phyloP scores from a whole-genome alignment of 1,140 invertebrate genomes.

The Tyrophagus putrescentiae region DNA sequence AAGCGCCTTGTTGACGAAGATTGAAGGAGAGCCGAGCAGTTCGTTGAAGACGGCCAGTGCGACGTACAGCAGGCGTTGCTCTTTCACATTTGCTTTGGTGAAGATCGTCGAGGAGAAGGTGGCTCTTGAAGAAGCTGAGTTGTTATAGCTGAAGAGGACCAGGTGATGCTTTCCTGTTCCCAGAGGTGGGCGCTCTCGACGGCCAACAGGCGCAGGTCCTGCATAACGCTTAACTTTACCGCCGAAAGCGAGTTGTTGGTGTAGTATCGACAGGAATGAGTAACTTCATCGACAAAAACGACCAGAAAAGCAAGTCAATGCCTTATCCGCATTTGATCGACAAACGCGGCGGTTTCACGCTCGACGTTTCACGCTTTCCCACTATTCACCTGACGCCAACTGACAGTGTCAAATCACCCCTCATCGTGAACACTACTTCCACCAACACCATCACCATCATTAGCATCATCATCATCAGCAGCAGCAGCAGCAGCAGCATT shows the following conservation, averaged over 20 bases:
- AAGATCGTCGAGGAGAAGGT: not conserved
- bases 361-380: no score
- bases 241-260: constrained; percentile 47
- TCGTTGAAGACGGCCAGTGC: not conserved
- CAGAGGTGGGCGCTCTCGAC: constrained; percentile 56
- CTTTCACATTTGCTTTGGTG: not conserved
- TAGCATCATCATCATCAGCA: not conserved
- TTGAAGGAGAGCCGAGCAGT: constrained; percentile 8
- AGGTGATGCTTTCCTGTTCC: constrained; percentile 34
- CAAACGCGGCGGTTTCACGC: not conserved
- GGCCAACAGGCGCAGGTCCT: constrained; percentile 57
- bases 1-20: constrained; percentile 10
- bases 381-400: not conserved
- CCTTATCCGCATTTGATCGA: constrained; percentile 48
- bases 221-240: constrained; percentile 58
- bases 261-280: no score
- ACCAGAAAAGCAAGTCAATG: constrained; percentile 80
- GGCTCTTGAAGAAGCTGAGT: no score
- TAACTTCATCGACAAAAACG: no score
- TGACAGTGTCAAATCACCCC: no score
- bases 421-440: no score
- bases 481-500: not conserved
- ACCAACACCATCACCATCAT: no score
- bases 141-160: constrained; percentile 17
- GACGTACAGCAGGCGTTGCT: not conserved